phyloP scores from a whole-genome alignment of 2,113 vertebrate species.

The Philantomba maxwellii region DNA sequence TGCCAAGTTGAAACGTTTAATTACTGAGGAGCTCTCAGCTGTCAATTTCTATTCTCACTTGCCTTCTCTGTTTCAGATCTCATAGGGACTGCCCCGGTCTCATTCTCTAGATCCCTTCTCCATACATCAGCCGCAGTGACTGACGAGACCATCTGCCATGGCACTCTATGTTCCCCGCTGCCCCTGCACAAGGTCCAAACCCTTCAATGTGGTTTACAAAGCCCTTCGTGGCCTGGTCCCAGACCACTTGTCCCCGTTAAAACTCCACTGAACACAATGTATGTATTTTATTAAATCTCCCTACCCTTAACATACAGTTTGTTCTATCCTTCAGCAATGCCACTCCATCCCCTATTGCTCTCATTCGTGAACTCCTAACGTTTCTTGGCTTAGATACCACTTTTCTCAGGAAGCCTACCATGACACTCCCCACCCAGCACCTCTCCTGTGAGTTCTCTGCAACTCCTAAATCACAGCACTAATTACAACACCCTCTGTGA shows the following conservation, averaged over 20 bases:
- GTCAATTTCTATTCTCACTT: neutral
- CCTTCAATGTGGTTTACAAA: neutral
- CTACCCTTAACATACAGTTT: neutral
- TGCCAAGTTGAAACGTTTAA: neutral
- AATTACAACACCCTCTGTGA: neutral
- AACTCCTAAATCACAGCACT: neutral
- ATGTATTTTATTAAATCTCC: neutral
- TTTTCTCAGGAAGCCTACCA: neutral
- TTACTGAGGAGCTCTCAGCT: neutral
- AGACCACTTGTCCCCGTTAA: neutral
- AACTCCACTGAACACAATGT: neutral
- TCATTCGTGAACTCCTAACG: neutral
- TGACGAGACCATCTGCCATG: neutral
- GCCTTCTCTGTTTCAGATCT: neutral
- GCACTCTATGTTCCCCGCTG: neutral
- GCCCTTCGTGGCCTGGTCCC: neutral
- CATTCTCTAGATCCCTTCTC: neutral
- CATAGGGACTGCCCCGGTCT: neutral
- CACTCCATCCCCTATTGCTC: neutral
- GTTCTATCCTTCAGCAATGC: neutral
- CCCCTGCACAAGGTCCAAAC: neutral
- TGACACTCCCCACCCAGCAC: neutral
- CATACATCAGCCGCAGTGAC: neutral
- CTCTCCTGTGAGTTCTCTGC: neutral
- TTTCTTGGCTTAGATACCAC: neutral